Conservation (phyloP, 1,140 invertebrate genomes). For the Drosophila serrata region DNA sequence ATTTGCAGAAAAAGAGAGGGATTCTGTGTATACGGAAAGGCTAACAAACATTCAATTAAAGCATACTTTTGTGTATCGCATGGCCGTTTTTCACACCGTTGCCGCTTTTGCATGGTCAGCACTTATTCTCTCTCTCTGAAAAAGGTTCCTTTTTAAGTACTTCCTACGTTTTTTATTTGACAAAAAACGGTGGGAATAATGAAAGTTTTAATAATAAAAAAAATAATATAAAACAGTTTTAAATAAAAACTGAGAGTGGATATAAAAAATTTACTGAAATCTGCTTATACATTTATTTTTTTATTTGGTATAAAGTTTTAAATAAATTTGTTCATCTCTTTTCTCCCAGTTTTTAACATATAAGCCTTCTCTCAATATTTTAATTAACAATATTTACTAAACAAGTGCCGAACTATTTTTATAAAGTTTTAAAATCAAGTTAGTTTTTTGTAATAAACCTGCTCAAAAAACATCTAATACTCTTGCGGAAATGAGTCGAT, state of each 20-base stretch:
- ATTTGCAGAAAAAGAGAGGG: conserved; percentile 12
- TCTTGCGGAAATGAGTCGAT: background rate
- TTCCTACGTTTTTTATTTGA: background rate
- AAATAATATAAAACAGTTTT: background rate
- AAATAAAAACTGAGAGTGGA: no score
- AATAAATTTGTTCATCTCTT: no score
- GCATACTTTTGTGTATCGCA: conserved; percentile 76
- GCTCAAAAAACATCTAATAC: background rate
- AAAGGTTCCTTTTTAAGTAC: background rate
- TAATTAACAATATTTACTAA: background rate
- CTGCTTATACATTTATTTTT: no score
- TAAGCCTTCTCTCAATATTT: background rate
- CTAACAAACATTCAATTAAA: conserved; percentile 79
- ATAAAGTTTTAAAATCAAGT: background rate
- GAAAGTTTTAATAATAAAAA: background rate
- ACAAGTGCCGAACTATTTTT: background rate
- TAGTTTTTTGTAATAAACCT: no score
- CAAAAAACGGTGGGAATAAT: background rate
- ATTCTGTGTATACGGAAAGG: conserved; percentile 25
- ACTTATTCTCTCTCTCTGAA: background rate
- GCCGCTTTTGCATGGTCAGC: conserved; percentile 45
- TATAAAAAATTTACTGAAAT: no score
- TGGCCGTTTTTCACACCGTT: conserved; percentile 62
- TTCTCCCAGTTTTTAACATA: background rate
- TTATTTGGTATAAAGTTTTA: no score